Evolutionary conservation across 2,797 vertebrate species (phyloP).

Genomic region (Trichosurus vulpecula): DNA sequence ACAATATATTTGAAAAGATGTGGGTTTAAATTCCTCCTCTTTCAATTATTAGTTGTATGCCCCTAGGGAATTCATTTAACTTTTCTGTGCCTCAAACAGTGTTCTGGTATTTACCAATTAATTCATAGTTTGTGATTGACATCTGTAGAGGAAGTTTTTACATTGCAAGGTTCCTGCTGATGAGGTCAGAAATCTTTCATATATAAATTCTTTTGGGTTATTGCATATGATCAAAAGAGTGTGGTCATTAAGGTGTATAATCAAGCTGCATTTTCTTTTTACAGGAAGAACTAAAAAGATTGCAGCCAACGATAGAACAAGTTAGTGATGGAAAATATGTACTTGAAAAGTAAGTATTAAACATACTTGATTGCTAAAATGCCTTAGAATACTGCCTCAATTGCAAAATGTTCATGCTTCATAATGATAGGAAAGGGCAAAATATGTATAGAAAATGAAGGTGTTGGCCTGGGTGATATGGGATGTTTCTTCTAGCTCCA

Average conservation of each 20-base stretch:
- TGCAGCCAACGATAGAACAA: constrained; percentile 89
- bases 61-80: neutral
- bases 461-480: neutral
- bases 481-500: neutral
- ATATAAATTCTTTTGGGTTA: neutral
- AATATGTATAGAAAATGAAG: neutral
- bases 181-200: neutral
- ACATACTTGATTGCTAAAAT: neutral
- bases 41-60: neutral
- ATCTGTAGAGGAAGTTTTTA: neutral
- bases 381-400: neutral
- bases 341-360: constrained; percentile 88
- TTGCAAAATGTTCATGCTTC: neutral
- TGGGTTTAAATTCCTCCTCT: neutral
- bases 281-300: constrained; percentile 91
- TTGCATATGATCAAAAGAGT: neutral
- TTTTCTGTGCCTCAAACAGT: neutral
- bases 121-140: neutral
- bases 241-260: neutral
- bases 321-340: constrained; percentile 87
- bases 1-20: neutral
- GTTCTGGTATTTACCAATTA: neutral
- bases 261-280: constrained; percentile 24
- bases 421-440: neutral
- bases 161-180: neutral